phyloP scores from a whole-genome alignment of 2,113 vertebrate genomes.

The Pachyramphus minor region DNA sequence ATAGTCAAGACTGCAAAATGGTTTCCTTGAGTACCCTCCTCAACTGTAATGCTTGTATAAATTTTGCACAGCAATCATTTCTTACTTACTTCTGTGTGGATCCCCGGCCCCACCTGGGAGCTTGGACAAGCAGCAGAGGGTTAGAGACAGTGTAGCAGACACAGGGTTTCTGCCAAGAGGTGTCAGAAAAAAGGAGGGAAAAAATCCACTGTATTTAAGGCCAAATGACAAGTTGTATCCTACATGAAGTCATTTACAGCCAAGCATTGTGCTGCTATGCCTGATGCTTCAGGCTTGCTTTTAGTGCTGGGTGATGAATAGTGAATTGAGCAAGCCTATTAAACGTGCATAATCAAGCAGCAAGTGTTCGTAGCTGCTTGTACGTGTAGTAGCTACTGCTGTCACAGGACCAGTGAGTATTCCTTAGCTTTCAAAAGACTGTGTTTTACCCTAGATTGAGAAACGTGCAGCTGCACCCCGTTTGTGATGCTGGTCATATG shows the following conservation, averaged over 20 bases:
- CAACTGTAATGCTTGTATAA: not conserved
- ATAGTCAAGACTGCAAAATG: slow-evolving; percentile 47
- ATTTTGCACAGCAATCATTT: not conserved
- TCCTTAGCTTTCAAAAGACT: not conserved
- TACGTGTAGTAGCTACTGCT: not conserved
- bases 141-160: not conserved
- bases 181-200: not conserved
- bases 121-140: not conserved
- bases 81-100: not conserved
- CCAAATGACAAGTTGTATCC: slow-evolving; percentile 9
- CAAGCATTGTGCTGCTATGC: not conserved
- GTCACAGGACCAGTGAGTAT: not conserved
- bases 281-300: slow-evolving; percentile 2
- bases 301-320: not conserved
- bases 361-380: not conserved
- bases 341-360: slow-evolving; percentile 23
- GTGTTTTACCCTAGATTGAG: not conserved
- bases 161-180: not conserved
- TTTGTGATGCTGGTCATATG: not conserved
- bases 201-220: not conserved
- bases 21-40: slow-evolving; percentile 38
- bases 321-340: not conserved
- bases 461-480: not conserved
- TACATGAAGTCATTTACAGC: not conserved
- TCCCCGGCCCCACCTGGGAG: not conserved